Conservation (phyloP, 2,113 vertebrate genomes). For the Phalacrocorax pelagicus region DNA sequence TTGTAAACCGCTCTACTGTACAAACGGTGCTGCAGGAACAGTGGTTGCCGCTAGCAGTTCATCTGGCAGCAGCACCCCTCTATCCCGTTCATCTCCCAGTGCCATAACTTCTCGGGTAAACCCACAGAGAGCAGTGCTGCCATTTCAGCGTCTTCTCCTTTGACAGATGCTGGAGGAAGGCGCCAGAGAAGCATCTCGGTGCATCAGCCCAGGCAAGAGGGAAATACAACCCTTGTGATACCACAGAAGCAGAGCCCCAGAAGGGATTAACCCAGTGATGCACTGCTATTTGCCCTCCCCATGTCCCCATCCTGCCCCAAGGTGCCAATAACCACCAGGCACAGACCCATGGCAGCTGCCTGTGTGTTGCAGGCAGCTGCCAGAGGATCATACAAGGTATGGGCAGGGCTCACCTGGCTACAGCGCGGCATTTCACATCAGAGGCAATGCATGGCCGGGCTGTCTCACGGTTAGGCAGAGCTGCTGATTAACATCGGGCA, state of each 20-base stretch:
- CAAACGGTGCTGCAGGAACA: not conserved
- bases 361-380: not conserved
- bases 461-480: not conserved
- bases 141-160: not conserved
- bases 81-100: not conserved
- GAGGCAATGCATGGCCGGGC: not conserved
- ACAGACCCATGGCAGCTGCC: not conserved
- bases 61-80: not conserved
- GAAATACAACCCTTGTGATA: accelerated
- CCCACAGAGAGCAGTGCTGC: accelerated
- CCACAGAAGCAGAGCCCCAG: not conserved
- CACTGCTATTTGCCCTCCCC: not conserved
- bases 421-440: accelerated
- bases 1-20: not conserved
- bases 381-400: accelerated
- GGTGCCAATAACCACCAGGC: not conserved
- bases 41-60: accelerated
- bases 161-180: accelerated
- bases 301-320: accelerated
- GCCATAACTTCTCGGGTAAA: accelerated
- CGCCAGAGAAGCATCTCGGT: accelerated
- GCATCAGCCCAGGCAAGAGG: not conserved
- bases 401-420: not conserved
- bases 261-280: not conserved
- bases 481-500: not conserved